A percentile compares a stretch with the other conserved stretches of the same genome.
Evolutionary conservation across 2,113 vertebrate genomes (phyloP).

Genomic region (Rattus norvegicus): GRCr8 NC_086026.1:117583001-117583500

Average conservation of each 20-base stretch:
- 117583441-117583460: background rate
- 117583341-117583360: background rate
- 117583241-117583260: background rate
- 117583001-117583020: background rate
- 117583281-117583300: background rate
- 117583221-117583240: background rate
- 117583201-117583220: background rate
- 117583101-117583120: background rate
- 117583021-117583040: background rate
- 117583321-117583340: background rate
- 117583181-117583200: background rate
- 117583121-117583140: background rate
- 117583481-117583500: background rate
- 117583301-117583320: background rate
- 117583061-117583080: background rate
- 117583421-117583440: background rate
- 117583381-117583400: background rate
- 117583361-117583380: background rate
- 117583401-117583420: background rate
- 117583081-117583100: background rate
- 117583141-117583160: background rate
- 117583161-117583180: background rate
- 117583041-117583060: background rate
- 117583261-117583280: background rate
- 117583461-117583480: background rate